phyloP scores from a whole-genome alignment of 2,797 vertebrate species.

The Pogonophryne albipinna region DNA sequence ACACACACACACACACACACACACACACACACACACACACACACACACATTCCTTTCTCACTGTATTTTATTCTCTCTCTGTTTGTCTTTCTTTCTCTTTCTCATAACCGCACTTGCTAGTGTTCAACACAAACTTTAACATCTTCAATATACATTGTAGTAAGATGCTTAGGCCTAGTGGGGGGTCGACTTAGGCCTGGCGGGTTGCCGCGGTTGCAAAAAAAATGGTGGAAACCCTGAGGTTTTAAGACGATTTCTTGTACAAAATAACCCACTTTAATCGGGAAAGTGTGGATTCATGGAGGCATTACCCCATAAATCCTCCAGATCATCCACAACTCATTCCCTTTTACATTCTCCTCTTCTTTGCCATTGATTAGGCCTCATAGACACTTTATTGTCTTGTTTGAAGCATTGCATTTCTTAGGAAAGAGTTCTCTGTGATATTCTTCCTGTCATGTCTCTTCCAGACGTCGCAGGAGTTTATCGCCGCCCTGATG shows the following conservation, averaged over 20 bases:
- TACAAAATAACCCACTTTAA: background rate
- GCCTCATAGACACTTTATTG: background rate
- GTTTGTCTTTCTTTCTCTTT: too few relatives aligned
- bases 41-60: too few relatives aligned
- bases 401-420: background rate
- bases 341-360: constrained; percentile 1
- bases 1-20: too few relatives aligned
- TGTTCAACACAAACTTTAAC: too few relatives aligned
- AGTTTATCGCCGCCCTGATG: constrained; percentile 92
- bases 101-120: too few relatives aligned
- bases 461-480: constrained; percentile 91
- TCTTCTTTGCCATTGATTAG: background rate
- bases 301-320: background rate
- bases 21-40: too few relatives aligned
- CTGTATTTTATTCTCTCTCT: too few relatives aligned
- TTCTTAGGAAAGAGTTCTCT: background rate
- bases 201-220: too few relatives aligned
- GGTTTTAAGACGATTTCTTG: background rate
- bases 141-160: too few relatives aligned
- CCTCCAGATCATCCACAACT: constrained; percentile 9
- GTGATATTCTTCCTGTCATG: constrained; percentile 6
- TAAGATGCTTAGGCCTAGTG: too few relatives aligned
- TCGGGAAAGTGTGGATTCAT: background rate
- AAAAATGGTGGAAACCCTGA: background rate
- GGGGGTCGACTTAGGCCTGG: too few relatives aligned